Percentiles rank a stretch among this genome's conserved stretches.
Evolutionary conservation across 2,113 vertebrate species (phyloP).

Genomic region (Plecotus auritus): DNA sequence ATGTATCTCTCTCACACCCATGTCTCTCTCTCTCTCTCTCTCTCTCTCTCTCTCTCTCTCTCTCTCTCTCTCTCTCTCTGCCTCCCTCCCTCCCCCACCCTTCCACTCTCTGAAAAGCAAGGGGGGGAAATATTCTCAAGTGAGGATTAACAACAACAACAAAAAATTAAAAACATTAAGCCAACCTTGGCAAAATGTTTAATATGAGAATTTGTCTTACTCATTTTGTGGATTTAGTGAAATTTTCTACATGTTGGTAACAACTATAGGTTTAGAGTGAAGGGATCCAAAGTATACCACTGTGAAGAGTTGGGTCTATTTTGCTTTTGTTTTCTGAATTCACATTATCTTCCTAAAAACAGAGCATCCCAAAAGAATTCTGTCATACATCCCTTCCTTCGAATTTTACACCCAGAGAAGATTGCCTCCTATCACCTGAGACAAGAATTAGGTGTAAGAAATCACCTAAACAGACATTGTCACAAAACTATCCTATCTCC

Average conservation of each 20-base stretch:
- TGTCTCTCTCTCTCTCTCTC: too few species aligned
- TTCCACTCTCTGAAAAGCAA: too few species aligned
- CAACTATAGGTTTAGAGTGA: neutral
- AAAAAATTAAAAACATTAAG: too few species aligned
- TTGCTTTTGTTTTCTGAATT: neutral
- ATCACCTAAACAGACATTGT: neutral
- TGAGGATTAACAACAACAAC: too few species aligned
- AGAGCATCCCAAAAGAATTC: neutral
- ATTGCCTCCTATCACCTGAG: neutral
- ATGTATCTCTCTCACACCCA: too few species aligned
- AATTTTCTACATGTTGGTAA: neutral
- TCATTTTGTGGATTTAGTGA: neutral
- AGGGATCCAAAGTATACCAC: neutral
- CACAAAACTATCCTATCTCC: neutral
- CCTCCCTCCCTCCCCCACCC: too few species aligned
- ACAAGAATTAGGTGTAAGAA: neutral
- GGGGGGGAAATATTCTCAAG: too few species aligned
- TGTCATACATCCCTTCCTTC: neutral
- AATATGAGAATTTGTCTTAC: too few species aligned
- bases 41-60: too few species aligned
- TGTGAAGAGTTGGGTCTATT: neutral
- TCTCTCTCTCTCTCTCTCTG: too few species aligned
- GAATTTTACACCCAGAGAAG: neutral
- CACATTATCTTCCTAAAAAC: neutral
- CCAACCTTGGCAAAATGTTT: too few species aligned